Conservation (phyloP, 2,113 vertebrate species). For the Silurus glanis region DNA sequence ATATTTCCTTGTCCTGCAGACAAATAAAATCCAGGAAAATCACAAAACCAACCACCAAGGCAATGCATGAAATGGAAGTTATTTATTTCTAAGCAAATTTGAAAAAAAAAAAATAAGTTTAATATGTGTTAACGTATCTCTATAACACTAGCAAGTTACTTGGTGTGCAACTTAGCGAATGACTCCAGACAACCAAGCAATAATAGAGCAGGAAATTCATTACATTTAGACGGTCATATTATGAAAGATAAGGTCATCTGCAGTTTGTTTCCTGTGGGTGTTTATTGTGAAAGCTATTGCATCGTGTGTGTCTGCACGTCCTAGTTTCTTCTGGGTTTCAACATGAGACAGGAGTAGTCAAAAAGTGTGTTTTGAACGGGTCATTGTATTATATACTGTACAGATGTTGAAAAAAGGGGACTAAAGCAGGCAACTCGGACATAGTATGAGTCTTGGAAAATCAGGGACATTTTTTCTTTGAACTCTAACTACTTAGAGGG, state of each 20-base stretch:
- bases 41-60: not conserved
- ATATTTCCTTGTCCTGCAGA: not conserved
- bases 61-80: not conserved
- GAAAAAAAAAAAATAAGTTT: not conserved
- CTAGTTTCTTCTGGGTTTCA: not conserved
- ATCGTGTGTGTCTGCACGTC: not conserved
- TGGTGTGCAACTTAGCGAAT: not conserved
- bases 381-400: not conserved
- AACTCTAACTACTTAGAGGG: not conserved
- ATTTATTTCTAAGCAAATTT: not conserved
- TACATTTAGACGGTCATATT: not conserved
- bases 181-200: not conserved
- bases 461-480: not conserved
- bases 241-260: not conserved
- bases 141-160: not conserved
- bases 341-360: not conserved
- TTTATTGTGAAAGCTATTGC: not conserved
- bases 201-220: slow-evolving; percentile 5
- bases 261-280: not conserved
- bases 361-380: not conserved
- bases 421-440: not conserved
- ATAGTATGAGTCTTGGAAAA: not conserved
- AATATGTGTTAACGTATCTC: not conserved
- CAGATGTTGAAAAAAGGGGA: not conserved
- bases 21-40: not conserved